Percentiles rank a stretch among this genome's conserved stretches.
Conservation (phyloP, 2,113 vertebrate genomes). For the Craseonycteris thonglongyai region DNA sequence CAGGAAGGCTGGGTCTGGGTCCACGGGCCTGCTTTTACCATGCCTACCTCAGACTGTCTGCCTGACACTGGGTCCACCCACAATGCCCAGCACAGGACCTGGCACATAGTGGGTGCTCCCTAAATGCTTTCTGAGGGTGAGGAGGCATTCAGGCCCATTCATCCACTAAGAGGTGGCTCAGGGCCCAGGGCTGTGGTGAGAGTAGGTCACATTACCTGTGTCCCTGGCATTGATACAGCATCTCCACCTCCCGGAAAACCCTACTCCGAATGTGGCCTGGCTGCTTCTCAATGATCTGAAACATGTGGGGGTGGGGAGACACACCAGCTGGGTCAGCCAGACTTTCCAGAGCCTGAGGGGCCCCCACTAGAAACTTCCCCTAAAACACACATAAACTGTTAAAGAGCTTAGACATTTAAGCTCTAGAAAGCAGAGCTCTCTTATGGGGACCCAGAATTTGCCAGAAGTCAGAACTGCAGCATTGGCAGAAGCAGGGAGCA, state of each 20-base stretch:
- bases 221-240: constrained; percentile 99
- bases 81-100: neutral
- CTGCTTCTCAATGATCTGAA: constrained; percentile 96
- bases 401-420: no score
- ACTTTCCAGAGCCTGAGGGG: neutral
- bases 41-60: neutral
- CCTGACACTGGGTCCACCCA: neutral
- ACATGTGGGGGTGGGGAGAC: neutral
- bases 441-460: neutral
- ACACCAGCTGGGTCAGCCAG: neutral
- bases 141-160: neutral
- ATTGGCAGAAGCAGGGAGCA: neutral
- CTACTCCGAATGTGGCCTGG: constrained; percentile 93
- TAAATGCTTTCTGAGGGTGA: neutral
- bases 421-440: neutral
- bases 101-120: neutral
- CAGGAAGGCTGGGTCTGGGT: neutral
- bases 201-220: constrained; percentile 85
- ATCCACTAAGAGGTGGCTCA: neutral
- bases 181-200: neutral
- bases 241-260: constrained; percentile 98
- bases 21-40: neutral
- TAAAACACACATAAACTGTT: neutral
- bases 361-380: neutral
- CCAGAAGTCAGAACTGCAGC: neutral